Base-by-base conservation (phyloP, 2,797 vertebrate species). In the Melanotaenia boesemani region DNA sequence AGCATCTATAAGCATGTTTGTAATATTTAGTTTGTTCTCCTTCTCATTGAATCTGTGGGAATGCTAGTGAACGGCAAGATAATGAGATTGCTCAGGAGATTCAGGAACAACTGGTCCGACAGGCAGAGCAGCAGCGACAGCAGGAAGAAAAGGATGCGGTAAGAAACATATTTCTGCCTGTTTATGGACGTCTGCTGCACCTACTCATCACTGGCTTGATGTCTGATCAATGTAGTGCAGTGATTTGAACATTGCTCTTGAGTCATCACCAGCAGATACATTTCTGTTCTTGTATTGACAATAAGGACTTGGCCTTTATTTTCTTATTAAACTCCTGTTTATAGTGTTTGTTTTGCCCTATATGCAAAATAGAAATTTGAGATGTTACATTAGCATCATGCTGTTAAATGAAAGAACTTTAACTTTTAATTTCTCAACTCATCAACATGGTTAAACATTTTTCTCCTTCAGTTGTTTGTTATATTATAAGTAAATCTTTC, bases 61-160 rank as follows among this genome's bases (percentile, higher is more conserved):
- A 82, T 64, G 24, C 18, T 86, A 99, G 98, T 48, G 98, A 97
- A 87, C 95, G 87, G 0, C 96, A 96, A 68, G 98, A 99, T 83
- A 96, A 91, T 0, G 97, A 98, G 93, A 97, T 99, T 0, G 98
- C 98, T 85, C 96, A 97, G 84, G 98, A 96, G 93, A 97, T 99
- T 91, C 98, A 99, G 90, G 97, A 97, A 83, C 93, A 97, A 89
- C 95, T 99, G 79, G 94, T 96, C 5, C 95, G 96, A 87, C 97
- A 98, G 92, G 97, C 96, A 0, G 96, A 98, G 80, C 95, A 92
- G 62, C 95, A 94, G 62, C 95, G 95, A 37, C 91, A 93, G 74
- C 98, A 99, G 87, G 98, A 99, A 83, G 96, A 98, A 80, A 98
- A 97, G 54, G 98, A 99, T 41, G 97, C 97, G 92, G 98, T 98